Evolutionary conservation across 2,888 invertebrate species (phyloP), one percentile per base, ranked within the genome.

Genomic region (Sminthurinus aureus): DNA sequence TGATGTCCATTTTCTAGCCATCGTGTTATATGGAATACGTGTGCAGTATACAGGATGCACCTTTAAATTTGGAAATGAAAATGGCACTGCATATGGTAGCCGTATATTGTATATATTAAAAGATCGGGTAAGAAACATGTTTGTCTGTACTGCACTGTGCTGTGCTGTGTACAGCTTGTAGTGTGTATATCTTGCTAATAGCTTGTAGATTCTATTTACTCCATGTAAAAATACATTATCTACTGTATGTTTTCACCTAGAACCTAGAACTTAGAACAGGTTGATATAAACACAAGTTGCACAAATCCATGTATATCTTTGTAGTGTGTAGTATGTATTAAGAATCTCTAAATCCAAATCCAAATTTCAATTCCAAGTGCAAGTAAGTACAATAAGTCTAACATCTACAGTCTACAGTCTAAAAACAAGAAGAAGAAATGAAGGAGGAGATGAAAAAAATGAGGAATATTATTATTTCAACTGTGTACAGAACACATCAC

Each of bases 1-100:
- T 74, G 15, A 71, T 73, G 74, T 74, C 58, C 38, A 74, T 64
- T 74, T 64, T 81, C 24, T 50, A 81, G 74, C 74, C 73, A 38
- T 74, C 64, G 2, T 58, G 0, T 13, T 58, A 18, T 58, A 18
- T 9, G 9, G 4, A 79, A 11, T 67, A 1, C 71, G 9, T 24
- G 26, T 20, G 3, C 22, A n/a, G 9, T 69, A 0, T 18, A 58
- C 9, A 58, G 15, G 0, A 2, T 15, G 15, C 58, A 58, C 58
- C 13, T 58, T 58, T 58, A 38, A 38, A 38, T 38, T 6, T 38
- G 38, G 38, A 38, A 38, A 38, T 38, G 38, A 6, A 38, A 38
- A 38, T 38, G 38, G 38, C 38, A 38, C 38, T 38, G 38, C 18
- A 58, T 58, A 58, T n/a, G n/a, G n/a, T n/a, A n/a, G n/a, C n/a